A percentile compares a stretch with the other conserved stretches of the same genome.
Evolutionary conservation across 2,113 vertebrate genomes (phyloP).

Genomic region (Hypanus sabinus): DNA sequence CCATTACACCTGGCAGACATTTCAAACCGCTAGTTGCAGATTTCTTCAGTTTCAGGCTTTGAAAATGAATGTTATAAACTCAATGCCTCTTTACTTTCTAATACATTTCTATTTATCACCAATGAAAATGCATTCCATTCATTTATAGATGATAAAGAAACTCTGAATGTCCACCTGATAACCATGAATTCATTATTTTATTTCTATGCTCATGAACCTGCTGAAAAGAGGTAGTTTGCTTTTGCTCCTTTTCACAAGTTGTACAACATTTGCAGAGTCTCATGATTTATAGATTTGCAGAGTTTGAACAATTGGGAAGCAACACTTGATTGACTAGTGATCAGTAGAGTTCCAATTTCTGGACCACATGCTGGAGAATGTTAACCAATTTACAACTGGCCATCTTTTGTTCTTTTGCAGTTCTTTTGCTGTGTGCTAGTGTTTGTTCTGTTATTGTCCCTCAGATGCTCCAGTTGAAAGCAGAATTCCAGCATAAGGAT

Average conservation of each 20-base stretch:
- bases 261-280: background rate
- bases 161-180: background rate
- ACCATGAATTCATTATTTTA: background rate
- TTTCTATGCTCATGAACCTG: background rate
- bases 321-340: background rate
- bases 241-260: background rate
- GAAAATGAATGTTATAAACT: background rate
- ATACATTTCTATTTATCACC: constrained; percentile 8
- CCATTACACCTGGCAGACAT: background rate
- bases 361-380: background rate
- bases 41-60: background rate
- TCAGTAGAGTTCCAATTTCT: background rate
- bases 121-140: background rate
- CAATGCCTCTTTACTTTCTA: constrained; percentile 1
- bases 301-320: background rate
- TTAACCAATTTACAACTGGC: too few species aligned
- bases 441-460: background rate
- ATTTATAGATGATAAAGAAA: background rate
- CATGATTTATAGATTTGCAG: background rate
- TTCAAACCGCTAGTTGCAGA: background rate
- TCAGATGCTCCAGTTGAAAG: background rate
- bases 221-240: background rate
- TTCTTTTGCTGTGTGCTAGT: background rate
- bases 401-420: background rate
- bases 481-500: background rate